These are phyloP conservation scores for Drosophila hamatofila DNA, from an alignment of 2,888 invertebrate species.

Conservation along the genomic window DNA sequence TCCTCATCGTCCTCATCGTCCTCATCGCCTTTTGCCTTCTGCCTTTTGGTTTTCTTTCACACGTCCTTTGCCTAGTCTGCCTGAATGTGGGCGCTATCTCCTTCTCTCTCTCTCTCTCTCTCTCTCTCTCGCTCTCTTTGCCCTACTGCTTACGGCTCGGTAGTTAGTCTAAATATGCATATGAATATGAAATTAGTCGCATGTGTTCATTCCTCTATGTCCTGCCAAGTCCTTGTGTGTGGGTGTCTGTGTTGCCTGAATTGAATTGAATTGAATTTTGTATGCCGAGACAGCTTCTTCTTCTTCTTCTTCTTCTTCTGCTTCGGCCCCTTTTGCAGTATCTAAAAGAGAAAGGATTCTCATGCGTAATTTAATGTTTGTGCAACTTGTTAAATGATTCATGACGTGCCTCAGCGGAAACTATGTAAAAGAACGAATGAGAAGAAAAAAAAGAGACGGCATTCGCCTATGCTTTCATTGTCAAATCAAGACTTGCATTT, in stretches of 20 bases:
- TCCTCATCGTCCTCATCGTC: slow-evolving; percentile 15
- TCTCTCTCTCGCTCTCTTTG: slow-evolving; percentile 6
- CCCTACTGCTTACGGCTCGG: slow-evolving; percentile 46
- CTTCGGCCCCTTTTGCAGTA: slow-evolving; percentile 14
- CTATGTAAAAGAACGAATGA: not conserved
- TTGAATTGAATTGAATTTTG: slow-evolving; percentile 64
- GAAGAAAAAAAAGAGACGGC: not conserved
- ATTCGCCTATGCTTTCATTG: slow-evolving; percentile 15
- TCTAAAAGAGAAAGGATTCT: slow-evolving; percentile 48
- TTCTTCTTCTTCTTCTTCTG: not conserved
- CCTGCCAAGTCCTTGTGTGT: slow-evolving; percentile 15
- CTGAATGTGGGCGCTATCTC: slow-evolving; percentile 1
- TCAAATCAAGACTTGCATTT: slow-evolving; percentile 20
- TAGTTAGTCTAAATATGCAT: slow-evolving; percentile 77
- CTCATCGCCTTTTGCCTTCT: slow-evolving; percentile 12
- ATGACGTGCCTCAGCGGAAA: slow-evolving; percentile 30
- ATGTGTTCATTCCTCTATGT: slow-evolving; percentile 58
- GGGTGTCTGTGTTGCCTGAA: slow-evolving; percentile 23
- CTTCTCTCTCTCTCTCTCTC: not conserved
- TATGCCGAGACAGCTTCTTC: slow-evolving; percentile 35
- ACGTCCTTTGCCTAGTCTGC: slow-evolving; percentile 6
- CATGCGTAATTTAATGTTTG: slow-evolving; percentile 72
- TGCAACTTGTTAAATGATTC: slow-evolving; percentile 71
- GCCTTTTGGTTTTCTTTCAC: slow-evolving; percentile 31
- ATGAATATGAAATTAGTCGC: slow-evolving; percentile 77